Conservation (phyloP, 2,888 invertebrate genomes). For the Hypomecis punctinalis region DNA sequence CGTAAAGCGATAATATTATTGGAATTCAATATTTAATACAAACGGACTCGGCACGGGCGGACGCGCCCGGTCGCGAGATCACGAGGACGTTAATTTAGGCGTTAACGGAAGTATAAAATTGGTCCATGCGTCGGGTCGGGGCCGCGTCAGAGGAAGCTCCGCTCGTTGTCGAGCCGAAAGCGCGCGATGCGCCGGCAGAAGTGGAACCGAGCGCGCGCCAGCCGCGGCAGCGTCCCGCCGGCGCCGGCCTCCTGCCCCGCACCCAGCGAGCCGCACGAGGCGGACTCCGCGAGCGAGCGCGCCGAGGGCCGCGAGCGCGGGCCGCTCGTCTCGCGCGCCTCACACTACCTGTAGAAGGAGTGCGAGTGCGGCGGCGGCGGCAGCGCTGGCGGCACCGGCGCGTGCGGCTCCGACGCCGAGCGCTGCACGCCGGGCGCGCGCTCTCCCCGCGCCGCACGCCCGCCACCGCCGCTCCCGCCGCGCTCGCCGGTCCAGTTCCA, state of each 20-base stretch:
- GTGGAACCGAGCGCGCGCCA: slow-evolving; percentile 71
- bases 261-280: slow-evolving; percentile 33
- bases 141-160: slow-evolving; percentile 75
- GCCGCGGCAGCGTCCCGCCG: slow-evolving; percentile 54
- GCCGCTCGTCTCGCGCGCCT: slow-evolving; percentile 82
- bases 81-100: slow-evolving; percentile 75
- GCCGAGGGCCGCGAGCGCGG: slow-evolving; percentile 73
- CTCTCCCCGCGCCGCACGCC: slow-evolving; percentile 61
- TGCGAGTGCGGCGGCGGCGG: slow-evolving; percentile 83
- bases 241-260: slow-evolving; percentile 39
- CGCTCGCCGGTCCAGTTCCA: slow-evolving; percentile 75
- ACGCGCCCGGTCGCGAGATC: slow-evolving; percentile 61
- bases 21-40: slow-evolving; percentile 63
- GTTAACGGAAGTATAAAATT: slow-evolving; percentile 79
- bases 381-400: slow-evolving; percentile 79
- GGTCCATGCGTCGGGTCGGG: slow-evolving; percentile 72
- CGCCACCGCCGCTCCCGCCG: slow-evolving; percentile 48
- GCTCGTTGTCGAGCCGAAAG: slow-evolving; percentile 69
- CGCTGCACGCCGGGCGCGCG: slow-evolving; percentile 84
- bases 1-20: slow-evolving; percentile 62
- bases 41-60: slow-evolving; percentile 71
- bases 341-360: slow-evolving; percentile 84
- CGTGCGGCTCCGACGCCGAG: slow-evolving; percentile 86
- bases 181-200: slow-evolving; percentile 76
- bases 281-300: slow-evolving; percentile 81